Conservation (phyloP, 2,888 invertebrate genomes). For the Pelosia muscerda region DNA sequence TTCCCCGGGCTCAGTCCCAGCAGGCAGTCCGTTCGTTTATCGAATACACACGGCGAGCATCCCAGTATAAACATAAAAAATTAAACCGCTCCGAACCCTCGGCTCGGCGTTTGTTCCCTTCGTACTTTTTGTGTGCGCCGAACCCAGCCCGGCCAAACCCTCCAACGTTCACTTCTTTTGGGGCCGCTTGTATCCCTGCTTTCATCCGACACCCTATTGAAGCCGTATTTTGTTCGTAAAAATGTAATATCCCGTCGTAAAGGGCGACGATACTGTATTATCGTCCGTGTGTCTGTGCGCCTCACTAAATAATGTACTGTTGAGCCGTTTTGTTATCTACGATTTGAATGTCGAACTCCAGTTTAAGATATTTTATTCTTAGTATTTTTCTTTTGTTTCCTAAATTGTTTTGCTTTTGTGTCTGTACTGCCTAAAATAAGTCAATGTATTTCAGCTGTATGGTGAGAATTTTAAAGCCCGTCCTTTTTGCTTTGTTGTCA, state of each 20-base stretch:
- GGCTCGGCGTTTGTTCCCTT: conserved; percentile 64
- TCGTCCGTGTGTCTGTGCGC: conserved; percentile 51
- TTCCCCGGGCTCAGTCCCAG: conserved; percentile 43
- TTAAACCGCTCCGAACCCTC: conserved; percentile 69
- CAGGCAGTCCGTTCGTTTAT: conserved; percentile 53
- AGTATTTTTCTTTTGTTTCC: conserved; percentile 28
- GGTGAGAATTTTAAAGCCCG: neutral
- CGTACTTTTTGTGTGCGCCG: conserved; percentile 70
- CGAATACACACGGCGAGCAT: conserved; percentile 54
- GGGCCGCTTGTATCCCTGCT: conserved; percentile 60
- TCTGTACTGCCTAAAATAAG: conserved; percentile 7
- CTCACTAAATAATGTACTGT: conserved; percentile 53
- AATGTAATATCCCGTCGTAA: conserved; percentile 54
- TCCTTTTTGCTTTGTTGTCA: neutral
- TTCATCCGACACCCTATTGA: conserved; percentile 69
- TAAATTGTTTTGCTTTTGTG: conserved; percentile 13
- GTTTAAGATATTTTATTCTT: conserved; percentile 29
- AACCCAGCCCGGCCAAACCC: conserved; percentile 44
- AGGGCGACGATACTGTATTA: conserved; percentile 54
- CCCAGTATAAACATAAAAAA: conserved; percentile 68
- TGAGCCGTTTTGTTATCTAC: conserved; percentile 53
- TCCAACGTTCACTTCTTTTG: conserved; percentile 60
- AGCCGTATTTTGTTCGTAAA: conserved; percentile 63
- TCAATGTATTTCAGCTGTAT: neutral
- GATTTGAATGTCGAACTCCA: conserved; percentile 47